Evolutionary conservation across 2,888 invertebrate genomes (phyloP).

Genomic region (Branchinecta sandiegonensis): DNA sequence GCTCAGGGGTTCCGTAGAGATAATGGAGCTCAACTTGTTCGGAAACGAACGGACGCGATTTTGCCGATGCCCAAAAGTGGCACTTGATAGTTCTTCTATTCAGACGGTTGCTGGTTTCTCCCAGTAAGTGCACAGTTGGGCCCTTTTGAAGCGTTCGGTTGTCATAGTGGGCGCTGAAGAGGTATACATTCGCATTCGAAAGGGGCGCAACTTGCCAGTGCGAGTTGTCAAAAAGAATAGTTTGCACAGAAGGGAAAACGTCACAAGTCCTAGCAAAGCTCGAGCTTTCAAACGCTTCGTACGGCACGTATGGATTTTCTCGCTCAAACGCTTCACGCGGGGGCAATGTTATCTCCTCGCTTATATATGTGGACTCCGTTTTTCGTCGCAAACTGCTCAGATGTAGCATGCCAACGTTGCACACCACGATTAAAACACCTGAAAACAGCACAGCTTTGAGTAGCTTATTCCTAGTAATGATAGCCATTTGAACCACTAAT

Average conservation of each 20-base stretch:
- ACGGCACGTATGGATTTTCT: slow-evolving; percentile 5
- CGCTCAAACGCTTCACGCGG: not conserved
- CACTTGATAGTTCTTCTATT: not conserved
- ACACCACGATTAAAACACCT: no score
- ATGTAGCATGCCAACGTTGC: no score
- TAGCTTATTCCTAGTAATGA: no score
- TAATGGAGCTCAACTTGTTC: not conserved
- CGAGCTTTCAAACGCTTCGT: not conserved
- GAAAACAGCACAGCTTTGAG: no score
- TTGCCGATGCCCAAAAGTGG: not conserved
- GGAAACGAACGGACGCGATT: not conserved
- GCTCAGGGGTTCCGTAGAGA: not conserved
- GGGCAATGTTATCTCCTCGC: no score
- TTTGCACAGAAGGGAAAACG: not conserved
- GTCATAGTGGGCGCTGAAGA: not conserved
- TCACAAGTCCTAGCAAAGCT: not conserved
- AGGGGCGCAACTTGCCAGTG: slow-evolving; percentile 9
- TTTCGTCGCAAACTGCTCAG: no score
- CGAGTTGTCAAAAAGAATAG: not conserved
- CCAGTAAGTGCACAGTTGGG: not conserved
- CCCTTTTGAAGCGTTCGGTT: not conserved
- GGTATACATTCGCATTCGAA: not conserved
- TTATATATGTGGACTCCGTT: no score
- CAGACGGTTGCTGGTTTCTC: not conserved
- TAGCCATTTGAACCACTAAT: no score